These are phyloP conservation scores for Pteronotus mesoamericanus DNA, from an alignment of 2,797 vertebrate genomes.

Conservation along the genomic window DNA sequence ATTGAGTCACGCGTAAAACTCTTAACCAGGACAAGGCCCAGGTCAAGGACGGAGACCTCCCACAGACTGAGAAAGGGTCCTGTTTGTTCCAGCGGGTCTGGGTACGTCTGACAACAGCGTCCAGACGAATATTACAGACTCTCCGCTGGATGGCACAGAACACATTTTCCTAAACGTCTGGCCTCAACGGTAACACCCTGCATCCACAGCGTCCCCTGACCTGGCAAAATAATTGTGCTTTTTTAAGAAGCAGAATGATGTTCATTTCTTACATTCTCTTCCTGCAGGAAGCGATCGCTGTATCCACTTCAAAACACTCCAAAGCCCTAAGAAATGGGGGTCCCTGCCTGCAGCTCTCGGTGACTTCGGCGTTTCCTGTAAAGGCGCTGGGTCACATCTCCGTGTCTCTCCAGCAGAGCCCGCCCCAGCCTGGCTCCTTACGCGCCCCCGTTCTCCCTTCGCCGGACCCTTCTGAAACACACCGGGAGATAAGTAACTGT, in stretches of 20 bases:
- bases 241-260: neutral
- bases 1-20: neutral
- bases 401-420: neutral
- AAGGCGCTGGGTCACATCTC: neutral
- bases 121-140: neutral
- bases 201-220: neutral
- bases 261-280: neutral
- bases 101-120: neutral
- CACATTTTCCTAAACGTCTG: neutral
- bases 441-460: neutral
- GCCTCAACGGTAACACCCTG: neutral
- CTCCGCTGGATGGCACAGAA: neutral
- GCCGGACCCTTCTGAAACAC: neutral
- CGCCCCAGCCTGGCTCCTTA: neutral
- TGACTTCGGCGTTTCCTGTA: too few species aligned
- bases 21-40: neutral
- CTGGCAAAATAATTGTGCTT: neutral
- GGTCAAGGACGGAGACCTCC: neutral
- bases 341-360: neutral
- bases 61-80: neutral
- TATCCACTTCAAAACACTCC: neutral
- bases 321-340: neutral
- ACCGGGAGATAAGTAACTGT: neutral
- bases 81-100: neutral
- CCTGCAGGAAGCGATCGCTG: neutral